Conservation (phyloP, 1,140 invertebrate genomes). For the Drosophila nikananu region DNA sequence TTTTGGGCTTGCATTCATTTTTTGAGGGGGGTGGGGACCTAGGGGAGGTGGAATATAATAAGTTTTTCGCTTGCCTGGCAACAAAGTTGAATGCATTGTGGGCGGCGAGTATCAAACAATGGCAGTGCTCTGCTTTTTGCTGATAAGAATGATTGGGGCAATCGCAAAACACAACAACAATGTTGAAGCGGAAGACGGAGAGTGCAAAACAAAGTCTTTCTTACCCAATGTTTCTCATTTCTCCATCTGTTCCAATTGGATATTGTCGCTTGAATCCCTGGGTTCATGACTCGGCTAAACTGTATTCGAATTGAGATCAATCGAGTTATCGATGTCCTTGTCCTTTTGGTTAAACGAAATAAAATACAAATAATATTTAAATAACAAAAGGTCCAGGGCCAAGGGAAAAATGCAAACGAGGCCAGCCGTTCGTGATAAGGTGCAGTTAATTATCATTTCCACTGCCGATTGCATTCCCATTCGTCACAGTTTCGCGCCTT, state of each 20-base stretch:
- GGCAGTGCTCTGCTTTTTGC: constrained; percentile 50
- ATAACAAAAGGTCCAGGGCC: constrained; percentile 20
- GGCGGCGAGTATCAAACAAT: constrained; percentile 50
- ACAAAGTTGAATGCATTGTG: constrained; percentile 71
- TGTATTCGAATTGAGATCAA: neutral
- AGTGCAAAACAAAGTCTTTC: constrained; percentile 11
- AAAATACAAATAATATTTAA: constrained; percentile 14
- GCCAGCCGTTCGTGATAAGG: constrained; percentile 48
- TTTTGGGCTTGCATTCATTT: constrained; percentile 60
- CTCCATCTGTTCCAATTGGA: constrained; percentile 50
- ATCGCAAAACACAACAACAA: constrained; percentile 57
- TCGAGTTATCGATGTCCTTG: constrained; percentile 5
- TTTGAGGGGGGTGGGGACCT: constrained; percentile 48
- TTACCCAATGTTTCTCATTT: neutral
- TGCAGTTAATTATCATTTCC: constrained; percentile 32
- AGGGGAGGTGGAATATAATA: constrained; percentile 67
- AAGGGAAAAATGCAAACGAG: constrained; percentile 30
- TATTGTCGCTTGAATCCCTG: neutral
- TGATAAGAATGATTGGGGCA: constrained; percentile 79
- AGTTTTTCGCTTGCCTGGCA: constrained; percentile 66
- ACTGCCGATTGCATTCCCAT: constrained; percentile 30
- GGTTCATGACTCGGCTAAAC: constrained; percentile 56
- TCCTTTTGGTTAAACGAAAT: neutral
- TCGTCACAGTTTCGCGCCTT: constrained; percentile 54
- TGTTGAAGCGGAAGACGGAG: constrained; percentile 8